A percentile compares a stretch with the other conserved stretches of the same genome.
Evolutionary conservation across 2,113 vertebrate species (phyloP).

Genomic region (Labeo rohita): DNA sequence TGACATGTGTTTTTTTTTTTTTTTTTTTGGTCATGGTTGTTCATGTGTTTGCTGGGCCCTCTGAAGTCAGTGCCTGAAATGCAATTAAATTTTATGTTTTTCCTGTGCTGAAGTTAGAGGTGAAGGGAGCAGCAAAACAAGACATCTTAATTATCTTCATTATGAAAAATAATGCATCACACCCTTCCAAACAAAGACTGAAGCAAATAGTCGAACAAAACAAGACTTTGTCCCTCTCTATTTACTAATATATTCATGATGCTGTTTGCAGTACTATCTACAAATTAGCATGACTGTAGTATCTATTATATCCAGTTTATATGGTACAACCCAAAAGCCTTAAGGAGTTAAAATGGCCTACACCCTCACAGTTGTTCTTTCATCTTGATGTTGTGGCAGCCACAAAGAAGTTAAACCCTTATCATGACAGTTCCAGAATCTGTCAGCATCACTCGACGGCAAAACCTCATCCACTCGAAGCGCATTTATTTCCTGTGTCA

Average conservation of each 20-base stretch:
- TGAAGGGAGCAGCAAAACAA: conserved; percentile 29
- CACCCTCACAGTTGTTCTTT: conserved; percentile 69
- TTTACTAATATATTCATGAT: conserved; percentile 29
- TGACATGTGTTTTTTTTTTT: conserved; percentile 50
- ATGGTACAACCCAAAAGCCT: neutral
- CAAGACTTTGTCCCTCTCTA: conserved; percentile 16
- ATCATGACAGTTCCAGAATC: conserved; percentile 85
- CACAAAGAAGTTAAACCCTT: conserved; percentile 89
- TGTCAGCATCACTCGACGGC: conserved; percentile 84
- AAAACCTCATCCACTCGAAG: conserved; percentile 84
- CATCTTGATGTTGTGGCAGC: conserved; percentile 85
- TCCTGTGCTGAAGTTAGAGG: conserved; percentile 21
- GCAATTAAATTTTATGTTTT: conserved; percentile 47
- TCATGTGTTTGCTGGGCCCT: conserved; percentile 51
- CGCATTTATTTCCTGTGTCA: conserved; percentile 83
- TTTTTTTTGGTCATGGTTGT: conserved; percentile 44
- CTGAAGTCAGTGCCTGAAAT: conserved; percentile 46
- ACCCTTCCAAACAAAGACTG: conserved; percentile 10
- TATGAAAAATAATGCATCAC: conserved; percentile 31
- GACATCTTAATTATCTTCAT: conserved; percentile 45
- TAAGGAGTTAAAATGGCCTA: conserved; percentile 27
- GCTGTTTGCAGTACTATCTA: conserved; percentile 33
- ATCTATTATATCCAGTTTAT: conserved; percentile 48
- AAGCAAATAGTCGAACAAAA: conserved; percentile 23
- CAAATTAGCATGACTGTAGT: conserved; percentile 50